Evolutionary conservation across 2,888 invertebrate species (phyloP), one percentile per base, ranked within the genome.

Genomic region (Sesamia inferens): DNA sequence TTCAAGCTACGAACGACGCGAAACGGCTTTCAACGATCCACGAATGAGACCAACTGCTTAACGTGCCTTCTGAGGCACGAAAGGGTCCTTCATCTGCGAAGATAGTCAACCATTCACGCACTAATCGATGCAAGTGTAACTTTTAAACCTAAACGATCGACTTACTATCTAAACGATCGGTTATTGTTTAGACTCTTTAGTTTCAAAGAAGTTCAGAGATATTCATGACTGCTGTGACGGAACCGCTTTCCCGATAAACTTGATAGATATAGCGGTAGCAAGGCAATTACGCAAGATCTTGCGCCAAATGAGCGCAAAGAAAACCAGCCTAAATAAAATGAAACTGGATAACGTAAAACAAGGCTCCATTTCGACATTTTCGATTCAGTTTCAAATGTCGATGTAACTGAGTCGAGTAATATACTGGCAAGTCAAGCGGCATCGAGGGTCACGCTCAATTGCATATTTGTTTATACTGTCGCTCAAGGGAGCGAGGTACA

Each of bases 341-440:
- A 72, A 78, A 82, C 58, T 48, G 42, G 68, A 79, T 82, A 72
- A 72, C 51, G 42, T 72, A 22, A 71, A 71, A 57, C 61, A 71
- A 68, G 67, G 63, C 47, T 71, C 31, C 13, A 51, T 78, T 68
- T 65, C 59, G 55, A 51, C 19, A 19, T 64, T 71, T 47, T 63
- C 66, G 51, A 5, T 54, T 54, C 31, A 58, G 82, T 78, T 71
- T 71, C 79, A 59, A 61, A 71, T 79, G 16, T 78, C 79, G 51
- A 48, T 64, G 82, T 64, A 78, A 78, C n/a, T 6, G 55, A 78
- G 58, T 76, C 63, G 22, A 44, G 59, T 71, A 55, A 51, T 57
- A 62, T 48, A 31, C n/a, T 54, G 69, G 54, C 51, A 76, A 51
- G 67, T 59, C 71, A 57, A 59, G 54, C 66, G 82, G 31, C 48